Evolutionary conservation across 2,888 invertebrate species (phyloP), one percentile per base, ranked within the genome.

Genomic region (Eudasyphora cyanicolor): DNA sequence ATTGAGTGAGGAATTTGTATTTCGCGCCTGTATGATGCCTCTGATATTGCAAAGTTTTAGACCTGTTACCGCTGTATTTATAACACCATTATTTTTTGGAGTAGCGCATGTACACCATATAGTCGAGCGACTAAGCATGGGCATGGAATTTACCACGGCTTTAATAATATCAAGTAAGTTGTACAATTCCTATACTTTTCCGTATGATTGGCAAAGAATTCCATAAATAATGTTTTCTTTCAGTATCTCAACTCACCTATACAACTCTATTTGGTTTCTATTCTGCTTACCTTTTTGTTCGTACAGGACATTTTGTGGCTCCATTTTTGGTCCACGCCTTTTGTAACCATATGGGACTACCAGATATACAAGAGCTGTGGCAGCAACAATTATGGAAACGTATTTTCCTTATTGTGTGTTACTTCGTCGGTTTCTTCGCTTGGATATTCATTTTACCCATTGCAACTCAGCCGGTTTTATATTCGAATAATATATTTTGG

Each of bases 281-380:
- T 92, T 98, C 98, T 6, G 96, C 98, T n/a, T 98, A 95, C 91
- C 92, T 98, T 67, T 98, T 98, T 92, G 93, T 96, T 10, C 95
- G 96, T 90, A 98, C 98, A 2, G 98, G 98, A 45, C 98, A 98
- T 91, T 95, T 98, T 87, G 93, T 95, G 19, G 97, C 98, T 0
- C 97, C 98, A 2, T 95, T 98, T 87, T 92, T 97, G 17, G 98
- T 96, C 1, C 99, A 99, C 92, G 96, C 97, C 38, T 98, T 98
- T 92, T 99, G 99, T 92, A 99, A 99, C 92, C 97, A 97, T 92
- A 98, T 99, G 97, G 98, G 98, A 7, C 96, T 98, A 89, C 98
- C 98, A 0, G 97, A 98, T 91, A 93, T 98, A 85, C 93, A 94
- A 2, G 97, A 96, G 89, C 92, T 96, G 3, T 90, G 94, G 81